Conservation (phyloP, 2,113 vertebrate genomes). For the Corvus hawaiiensis region DNA sequence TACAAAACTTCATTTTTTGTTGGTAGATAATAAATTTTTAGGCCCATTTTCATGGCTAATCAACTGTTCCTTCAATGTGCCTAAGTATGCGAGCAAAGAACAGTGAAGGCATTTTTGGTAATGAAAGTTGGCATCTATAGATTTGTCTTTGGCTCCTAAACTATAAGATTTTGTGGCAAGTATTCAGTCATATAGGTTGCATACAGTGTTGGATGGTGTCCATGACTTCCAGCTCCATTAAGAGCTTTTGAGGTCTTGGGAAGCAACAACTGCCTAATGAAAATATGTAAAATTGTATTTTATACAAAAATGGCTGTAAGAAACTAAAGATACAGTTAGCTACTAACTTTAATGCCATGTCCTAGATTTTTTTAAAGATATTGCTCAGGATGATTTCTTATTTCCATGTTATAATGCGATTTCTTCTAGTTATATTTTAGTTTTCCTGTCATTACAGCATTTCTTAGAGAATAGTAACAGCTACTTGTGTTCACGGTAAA, state of each 20-base stretch:
- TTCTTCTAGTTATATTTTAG: neutral
- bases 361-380: neutral
- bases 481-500: neutral
- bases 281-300: neutral
- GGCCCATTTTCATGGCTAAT: neutral
- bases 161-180: neutral
- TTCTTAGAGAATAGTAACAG: neutral
- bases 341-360: neutral
- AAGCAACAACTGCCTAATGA: neutral
- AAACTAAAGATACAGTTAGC: neutral
- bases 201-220: neutral
- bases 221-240: neutral
- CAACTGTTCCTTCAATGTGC: neutral
- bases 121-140: neutral
- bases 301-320: neutral
- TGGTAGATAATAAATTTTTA: neutral
- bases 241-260: neutral
- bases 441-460: neutral
- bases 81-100: neutral
- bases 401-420: neutral
- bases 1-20: neutral
- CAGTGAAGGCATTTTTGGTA: neutral
- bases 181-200: neutral
- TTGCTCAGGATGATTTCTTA: neutral
- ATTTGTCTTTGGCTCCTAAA: neutral